Evolutionary conservation across 2,113 vertebrate genomes (phyloP).

Genomic region (Phyllostomus hastatus): DNA sequence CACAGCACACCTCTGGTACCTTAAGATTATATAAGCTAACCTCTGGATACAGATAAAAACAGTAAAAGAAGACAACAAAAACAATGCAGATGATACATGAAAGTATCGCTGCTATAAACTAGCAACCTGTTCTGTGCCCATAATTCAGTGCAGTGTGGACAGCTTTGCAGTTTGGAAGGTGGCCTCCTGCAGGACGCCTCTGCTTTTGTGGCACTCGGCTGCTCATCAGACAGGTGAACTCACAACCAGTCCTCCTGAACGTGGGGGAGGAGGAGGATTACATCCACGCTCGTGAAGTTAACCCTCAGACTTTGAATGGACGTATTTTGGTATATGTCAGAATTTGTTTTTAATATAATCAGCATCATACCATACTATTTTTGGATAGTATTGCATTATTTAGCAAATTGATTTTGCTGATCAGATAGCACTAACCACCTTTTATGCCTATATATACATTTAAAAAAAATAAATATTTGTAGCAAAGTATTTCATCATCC

Average conservation of each 20-base stretch:
- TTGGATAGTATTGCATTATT: background rate
- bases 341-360: background rate
- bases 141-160: background rate
- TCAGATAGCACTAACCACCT: background rate
- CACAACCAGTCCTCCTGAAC: background rate
- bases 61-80: background rate
- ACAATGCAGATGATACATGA: background rate
- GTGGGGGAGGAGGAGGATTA: background rate
- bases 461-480: background rate
- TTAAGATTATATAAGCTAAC: background rate
- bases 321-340: background rate
- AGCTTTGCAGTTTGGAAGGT: background rate
- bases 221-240: background rate
- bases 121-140: background rate
- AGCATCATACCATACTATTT: background rate
- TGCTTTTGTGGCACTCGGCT: background rate
- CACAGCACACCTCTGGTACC: background rate
- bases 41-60: background rate
- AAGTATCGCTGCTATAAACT: background rate
- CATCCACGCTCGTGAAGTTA: background rate
- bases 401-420: conserved; percentile 1
- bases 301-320: background rate
- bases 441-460: background rate
- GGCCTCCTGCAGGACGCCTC: background rate
- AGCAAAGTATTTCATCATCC: background rate